Base-by-base conservation (phyloP, 2,888 invertebrate genomes). In the Amiota minor region DNA sequence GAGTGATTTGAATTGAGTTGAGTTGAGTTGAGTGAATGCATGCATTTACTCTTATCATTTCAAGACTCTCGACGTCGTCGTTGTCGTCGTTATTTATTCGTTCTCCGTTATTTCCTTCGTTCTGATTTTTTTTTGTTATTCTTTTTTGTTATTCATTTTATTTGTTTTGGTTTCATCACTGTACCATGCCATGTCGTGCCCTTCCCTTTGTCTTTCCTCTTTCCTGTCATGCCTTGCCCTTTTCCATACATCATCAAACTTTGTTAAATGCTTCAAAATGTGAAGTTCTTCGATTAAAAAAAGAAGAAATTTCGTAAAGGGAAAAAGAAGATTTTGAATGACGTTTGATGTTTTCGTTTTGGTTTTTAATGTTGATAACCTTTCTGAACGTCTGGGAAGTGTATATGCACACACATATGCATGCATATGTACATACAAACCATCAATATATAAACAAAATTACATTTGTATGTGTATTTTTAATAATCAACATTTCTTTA, bases 231-330 rank as follows among this genome's bases (percentile, higher is more conserved):
- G 76, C 76, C 72, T 75, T 86, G 87, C 85, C 87, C 87, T 81
- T 79, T 80, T 77, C 72, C 79, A 79, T 77, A 80, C 78, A 79
- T 79, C 62, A 75, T 74, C 79, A 87, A 87, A 86, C 79, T 86
- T 83, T 35, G 35, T 35, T 79, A 77, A 79, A 75, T 69, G 45
- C n/a, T n/a, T 3, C 49, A 23, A 70, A 69, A 70, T 49, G 46
- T 14, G 10, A 64, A 64, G 45, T 35, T 20, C 20, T 64, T 45
- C 64, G 14, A 64, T 20, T 18, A 23, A 14, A 20, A 35, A 35
- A 64, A 64, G 12, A 35, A 64, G 35, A 64, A 20, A 46, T 1
- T 18, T 11, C n/a, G 14, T 47, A 47, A 47, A 47, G 59, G 59
- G 11, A 18, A 18, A 1, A 59, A 50, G 53, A 50, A 50, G n/a